Conservation (phyloP, 2,797 vertebrate genomes). For the Fratercula arctica region DNA sequence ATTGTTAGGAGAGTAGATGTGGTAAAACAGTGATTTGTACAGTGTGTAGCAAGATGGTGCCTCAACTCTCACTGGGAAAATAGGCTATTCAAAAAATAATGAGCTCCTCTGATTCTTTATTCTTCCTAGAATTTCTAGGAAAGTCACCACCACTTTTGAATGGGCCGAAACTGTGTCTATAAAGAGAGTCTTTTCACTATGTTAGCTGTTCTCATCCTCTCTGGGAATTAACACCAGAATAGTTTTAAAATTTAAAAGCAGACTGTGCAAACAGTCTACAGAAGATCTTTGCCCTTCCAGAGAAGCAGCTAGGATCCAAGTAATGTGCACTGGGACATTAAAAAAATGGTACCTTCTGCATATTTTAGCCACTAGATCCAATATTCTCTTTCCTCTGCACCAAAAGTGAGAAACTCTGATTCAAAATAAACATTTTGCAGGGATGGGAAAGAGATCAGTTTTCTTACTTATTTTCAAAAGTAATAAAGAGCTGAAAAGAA, state of each 20-base stretch:
- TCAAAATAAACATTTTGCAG: not conserved
- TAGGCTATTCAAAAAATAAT: not conserved
- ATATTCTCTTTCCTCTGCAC: not conserved
- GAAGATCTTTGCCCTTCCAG: not conserved
- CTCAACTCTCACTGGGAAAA: not conserved
- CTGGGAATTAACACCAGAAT: not conserved
- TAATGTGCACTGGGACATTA: not conserved
- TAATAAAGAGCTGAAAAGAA: not conserved
- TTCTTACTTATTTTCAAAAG: not conserved
- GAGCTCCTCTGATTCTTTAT: not conserved
- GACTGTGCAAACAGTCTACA: not conserved
- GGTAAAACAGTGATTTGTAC: not conserved
- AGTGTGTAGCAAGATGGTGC: not conserved
- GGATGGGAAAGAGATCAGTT: not conserved
- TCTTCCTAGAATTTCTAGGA: not conserved
- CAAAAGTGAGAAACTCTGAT: not conserved
- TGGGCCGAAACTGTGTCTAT: not conserved
- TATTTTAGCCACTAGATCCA: not conserved
- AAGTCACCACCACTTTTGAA: not conserved
- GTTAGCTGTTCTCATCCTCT: not conserved
- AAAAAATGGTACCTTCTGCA: fast-evolving
- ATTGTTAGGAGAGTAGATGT: not conserved
- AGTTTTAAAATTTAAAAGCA: not conserved
- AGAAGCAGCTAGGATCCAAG: not conserved
- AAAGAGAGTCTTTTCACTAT: not conserved